phyloP scores from a whole-genome alignment of 2,797 vertebrate species.

The Lagocephalus sceleratus region DNA sequence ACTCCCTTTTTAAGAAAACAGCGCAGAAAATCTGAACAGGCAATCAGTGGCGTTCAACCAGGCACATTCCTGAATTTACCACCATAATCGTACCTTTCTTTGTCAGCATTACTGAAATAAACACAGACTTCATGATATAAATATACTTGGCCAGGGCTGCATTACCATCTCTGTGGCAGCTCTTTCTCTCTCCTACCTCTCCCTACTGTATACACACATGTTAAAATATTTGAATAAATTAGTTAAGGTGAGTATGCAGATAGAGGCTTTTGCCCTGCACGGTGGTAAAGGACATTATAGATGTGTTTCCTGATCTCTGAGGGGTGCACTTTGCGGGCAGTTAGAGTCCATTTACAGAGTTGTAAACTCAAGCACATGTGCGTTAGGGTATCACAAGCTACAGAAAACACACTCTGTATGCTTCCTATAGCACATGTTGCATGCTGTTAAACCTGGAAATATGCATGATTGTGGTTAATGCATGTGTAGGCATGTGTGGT shows the following conservation, averaged over 20 bases:
- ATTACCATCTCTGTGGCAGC: constrained; percentile 45
- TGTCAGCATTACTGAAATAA: constrained; percentile 75
- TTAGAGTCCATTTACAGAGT: constrained; percentile 40
- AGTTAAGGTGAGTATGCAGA: constrained; percentile 67
- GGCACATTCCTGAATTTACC: constrained; percentile 65
- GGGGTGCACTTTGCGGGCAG: constrained; percentile 38
- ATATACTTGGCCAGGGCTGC: constrained; percentile 44
- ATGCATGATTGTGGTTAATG: too few species aligned
- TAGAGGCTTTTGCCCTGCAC: constrained; percentile 59
- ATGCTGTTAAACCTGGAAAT: too few species aligned
- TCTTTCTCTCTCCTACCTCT: constrained; percentile 11
- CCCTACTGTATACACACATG: constrained; percentile 12
- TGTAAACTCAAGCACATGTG: constrained; percentile 24
- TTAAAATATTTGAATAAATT: constrained; percentile 54
- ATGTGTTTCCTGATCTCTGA: constrained; percentile 51
- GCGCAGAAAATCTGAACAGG: constrained; percentile 61
- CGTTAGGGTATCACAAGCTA: constrained; percentile 12
- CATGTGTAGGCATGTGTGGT: too few species aligned
- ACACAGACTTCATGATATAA: constrained; percentile 65
- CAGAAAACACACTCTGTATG: constrained; percentile 3
- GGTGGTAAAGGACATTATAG: constrained; percentile 52
- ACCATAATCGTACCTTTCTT: constrained; percentile 70
- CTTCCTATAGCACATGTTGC: too few species aligned
- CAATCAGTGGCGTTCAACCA: constrained; percentile 61
- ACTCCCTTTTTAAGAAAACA: constrained; percentile 55